Percentiles rank a stretch among this genome's conserved stretches.
phyloP scores from a whole-genome alignment of 64 coral and sea anemone species.

The Porites lutea region DNA sequence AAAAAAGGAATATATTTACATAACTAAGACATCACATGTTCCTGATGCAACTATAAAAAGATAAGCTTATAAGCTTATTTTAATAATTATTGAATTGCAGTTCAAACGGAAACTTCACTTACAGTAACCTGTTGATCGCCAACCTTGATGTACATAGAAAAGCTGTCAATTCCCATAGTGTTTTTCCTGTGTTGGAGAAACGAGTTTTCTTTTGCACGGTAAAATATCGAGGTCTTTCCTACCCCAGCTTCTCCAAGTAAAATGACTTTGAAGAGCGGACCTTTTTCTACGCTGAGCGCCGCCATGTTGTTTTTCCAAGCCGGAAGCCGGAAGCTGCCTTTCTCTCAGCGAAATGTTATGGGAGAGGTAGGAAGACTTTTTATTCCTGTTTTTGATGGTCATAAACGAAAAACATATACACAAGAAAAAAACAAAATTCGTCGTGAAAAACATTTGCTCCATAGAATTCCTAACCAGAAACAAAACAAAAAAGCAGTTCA shows the following conservation, averaged over 20 bases:
- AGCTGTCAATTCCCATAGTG: constrained; percentile 91
- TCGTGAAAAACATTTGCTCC: no score
- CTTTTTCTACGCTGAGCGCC: constrained; percentile 70
- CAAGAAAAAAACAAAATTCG: no score
- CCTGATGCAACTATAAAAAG: no score
- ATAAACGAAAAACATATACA: no score
- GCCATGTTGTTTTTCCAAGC: constrained; percentile 50
- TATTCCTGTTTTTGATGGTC: no score
- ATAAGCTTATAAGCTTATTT: no score
- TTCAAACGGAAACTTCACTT: not conserved
- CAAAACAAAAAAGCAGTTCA: no score
- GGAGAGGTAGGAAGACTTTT: not conserved
- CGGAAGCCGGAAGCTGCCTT: not conserved
- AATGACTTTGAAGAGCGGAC: constrained; percentile 94
- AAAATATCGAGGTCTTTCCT: constrained; percentile 92
- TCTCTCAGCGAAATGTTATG: not conserved
- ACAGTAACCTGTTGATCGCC: constrained; percentile 84
- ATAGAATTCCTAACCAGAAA: no score
- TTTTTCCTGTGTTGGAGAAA: constrained; percentile 67
- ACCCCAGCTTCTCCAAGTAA: constrained; percentile 94
- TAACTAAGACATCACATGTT: no score
- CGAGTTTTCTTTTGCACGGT: constrained; percentile 80
- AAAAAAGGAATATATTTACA: no score
- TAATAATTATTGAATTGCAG: no score
- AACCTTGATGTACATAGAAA: constrained; percentile 81